phyloP scores from a whole-genome alignment of 2,113 vertebrate genomes.

The Lucifuga dentata region DNA sequence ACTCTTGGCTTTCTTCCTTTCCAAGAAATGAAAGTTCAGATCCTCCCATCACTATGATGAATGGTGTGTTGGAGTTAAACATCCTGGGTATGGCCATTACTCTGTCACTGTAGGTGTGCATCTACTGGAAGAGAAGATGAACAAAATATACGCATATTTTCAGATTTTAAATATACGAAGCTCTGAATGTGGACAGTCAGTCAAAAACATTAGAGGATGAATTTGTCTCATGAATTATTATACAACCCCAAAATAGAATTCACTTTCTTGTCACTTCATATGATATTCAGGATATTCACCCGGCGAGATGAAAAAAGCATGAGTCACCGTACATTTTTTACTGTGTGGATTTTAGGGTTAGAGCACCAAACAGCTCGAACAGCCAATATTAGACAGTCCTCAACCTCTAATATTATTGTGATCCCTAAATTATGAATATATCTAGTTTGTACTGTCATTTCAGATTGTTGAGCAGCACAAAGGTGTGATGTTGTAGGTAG shows the following conservation, averaged over 20 bases:
- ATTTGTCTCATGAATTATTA: neutral
- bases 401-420: no score
- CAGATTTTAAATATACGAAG: no score
- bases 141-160: neutral
- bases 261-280: neutral
- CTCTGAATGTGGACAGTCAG: no score
- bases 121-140: constrained; percentile 4
- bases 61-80: constrained; percentile 62
- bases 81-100: constrained; percentile 70
- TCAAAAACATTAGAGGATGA: neutral
- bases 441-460: no score
- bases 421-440: no score
- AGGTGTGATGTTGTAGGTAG: no score
- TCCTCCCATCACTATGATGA: constrained; percentile 41
- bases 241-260: neutral
- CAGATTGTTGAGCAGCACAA: no score
- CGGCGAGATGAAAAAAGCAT: neutral
- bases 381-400: no score
- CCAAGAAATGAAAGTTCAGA: constrained; percentile 41
- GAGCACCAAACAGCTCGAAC: no score
- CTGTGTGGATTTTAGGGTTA: no score
- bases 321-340: neutral
- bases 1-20: constrained; percentile 21
- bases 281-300: neutral
- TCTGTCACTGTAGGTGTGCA: neutral